A percentile compares a stretch with the other conserved stretches of the same genome.
Conservation (phyloP, 2,797 vertebrate genomes). For the Cirrhinus mrigala region DNA sequence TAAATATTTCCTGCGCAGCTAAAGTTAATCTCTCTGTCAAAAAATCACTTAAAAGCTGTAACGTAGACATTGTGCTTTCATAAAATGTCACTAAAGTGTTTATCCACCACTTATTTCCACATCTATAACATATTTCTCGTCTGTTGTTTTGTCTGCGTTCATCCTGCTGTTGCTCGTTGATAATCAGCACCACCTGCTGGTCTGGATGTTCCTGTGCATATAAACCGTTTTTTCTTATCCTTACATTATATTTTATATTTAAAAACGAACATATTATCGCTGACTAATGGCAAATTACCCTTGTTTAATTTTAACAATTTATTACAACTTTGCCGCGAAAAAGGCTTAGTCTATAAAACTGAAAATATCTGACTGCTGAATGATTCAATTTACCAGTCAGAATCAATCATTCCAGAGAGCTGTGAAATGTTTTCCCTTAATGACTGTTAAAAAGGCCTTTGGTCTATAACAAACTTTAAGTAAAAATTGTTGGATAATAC, state of each 20-base stretch:
- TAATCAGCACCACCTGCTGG: slow-evolving; percentile 8
- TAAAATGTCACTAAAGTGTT: background rate
- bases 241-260: background rate
- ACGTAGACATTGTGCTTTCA: slow-evolving; percentile 43
- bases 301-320: background rate
- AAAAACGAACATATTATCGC: background rate
- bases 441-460: background rate
- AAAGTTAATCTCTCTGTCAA: slow-evolving; percentile 58
- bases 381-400: background rate
- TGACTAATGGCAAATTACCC: background rate
- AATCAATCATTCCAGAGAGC: background rate
- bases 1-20: slow-evolving; percentile 62
- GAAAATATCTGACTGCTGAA: background rate
- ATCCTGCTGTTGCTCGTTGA: background rate
- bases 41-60: slow-evolving; percentile 51
- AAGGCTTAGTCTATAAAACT: background rate
- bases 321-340: background rate
- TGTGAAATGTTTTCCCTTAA: background rate
- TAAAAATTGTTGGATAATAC: background rate
- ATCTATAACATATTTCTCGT: background rate
- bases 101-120: background rate
- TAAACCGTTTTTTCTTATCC: background rate
- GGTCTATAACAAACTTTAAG: background rate
- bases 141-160: background rate
- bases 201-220: slow-evolving; percentile 1